phyloP scores from a whole-genome alignment of 2,888 invertebrate genomes.

The Polymixis flavicincta region DNA sequence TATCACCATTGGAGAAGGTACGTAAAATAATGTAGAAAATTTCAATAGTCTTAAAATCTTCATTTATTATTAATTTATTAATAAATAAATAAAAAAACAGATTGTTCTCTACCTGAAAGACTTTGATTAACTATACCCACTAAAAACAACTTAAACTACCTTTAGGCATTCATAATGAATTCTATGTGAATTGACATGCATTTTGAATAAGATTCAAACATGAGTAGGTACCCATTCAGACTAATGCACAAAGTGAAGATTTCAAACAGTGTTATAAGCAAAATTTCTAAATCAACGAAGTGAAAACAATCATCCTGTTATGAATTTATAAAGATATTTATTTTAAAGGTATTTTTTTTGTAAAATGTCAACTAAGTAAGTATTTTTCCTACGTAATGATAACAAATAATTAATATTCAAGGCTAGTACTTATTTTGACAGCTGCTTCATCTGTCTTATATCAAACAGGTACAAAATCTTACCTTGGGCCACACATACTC shows the following conservation, averaged over 20 bases:
- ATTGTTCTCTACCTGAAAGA: neutral
- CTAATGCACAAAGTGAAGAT: neutral
- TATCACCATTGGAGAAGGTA: neutral
- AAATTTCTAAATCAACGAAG: neutral
- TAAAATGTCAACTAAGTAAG: no score
- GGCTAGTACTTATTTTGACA: conserved; percentile 21
- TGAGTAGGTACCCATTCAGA: neutral
- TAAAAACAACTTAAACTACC: neutral
- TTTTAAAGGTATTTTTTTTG: neutral
- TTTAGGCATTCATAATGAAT: neutral
- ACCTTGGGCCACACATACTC: conserved; percentile 99
- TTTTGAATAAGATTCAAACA: neutral
- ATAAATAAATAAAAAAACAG: neutral
- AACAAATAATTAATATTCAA: conserved; percentile 31
- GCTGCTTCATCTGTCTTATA: conserved; percentile 12
- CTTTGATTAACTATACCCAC: neutral
- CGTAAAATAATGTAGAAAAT: neutral
- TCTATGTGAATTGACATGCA: neutral
- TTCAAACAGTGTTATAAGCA: neutral
- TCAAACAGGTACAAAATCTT: conserved; percentile 57
- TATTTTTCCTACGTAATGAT: neutral
- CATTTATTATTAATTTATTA: neutral
- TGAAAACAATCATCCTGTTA: neutral
- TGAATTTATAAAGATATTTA: neutral
- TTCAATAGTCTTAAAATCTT: neutral